These are phyloP conservation scores for Hystrix brachyura DNA, from an alignment of 2,113 vertebrate species.

Conservation along the genomic window DNA sequence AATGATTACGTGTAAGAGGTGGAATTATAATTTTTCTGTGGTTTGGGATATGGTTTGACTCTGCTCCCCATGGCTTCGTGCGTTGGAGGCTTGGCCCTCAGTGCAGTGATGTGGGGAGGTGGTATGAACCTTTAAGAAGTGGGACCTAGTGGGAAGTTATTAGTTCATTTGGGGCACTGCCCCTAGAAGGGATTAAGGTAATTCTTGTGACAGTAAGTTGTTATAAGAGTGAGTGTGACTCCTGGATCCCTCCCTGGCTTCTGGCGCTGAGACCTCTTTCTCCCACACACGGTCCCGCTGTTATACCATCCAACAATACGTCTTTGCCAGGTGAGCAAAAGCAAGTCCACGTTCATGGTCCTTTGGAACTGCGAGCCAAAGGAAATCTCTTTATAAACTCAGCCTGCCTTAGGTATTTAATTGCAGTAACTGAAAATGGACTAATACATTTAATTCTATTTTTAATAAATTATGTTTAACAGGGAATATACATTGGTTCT, in stretches of 20 bases:
- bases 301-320: not conserved
- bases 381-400: not conserved
- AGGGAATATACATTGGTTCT: not conserved
- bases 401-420: not conserved
- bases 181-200: not conserved
- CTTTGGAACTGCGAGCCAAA: not conserved
- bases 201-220: not conserved
- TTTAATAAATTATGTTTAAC: constrained; percentile 18
- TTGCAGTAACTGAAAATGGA: not conserved
- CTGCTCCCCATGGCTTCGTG: not conserved
- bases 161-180: not conserved
- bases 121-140: not conserved
- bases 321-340: not conserved
- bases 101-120: not conserved
- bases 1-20: not conserved
- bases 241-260: not conserved
- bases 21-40: not conserved
- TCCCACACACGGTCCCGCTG: not conserved
- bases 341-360: not conserved
- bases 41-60: not conserved
- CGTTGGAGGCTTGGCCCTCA: not conserved
- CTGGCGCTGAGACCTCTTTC: not conserved
- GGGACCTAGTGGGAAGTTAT: not conserved
- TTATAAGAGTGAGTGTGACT: not conserved
- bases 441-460: not conserved